phyloP scores from a whole-genome alignment of 2,888 invertebrate species.

The Osedax frankpressi region DNA sequence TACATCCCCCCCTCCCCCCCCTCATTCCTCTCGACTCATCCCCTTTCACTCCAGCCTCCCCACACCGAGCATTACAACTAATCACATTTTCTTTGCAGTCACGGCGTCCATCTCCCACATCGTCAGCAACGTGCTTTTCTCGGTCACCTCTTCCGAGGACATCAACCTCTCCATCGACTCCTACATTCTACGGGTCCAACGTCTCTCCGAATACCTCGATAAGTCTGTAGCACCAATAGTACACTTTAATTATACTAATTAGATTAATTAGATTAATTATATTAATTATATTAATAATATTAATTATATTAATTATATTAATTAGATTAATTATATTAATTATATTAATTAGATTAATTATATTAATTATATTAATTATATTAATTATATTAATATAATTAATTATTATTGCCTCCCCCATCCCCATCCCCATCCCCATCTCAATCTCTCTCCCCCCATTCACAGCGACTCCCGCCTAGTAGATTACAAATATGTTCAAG shows the following conservation, averaged over 20 bases:
- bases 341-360: neutral
- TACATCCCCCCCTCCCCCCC: no score
- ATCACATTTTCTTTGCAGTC: slow-evolving; percentile 51
- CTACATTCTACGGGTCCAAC: slow-evolving; percentile 67
- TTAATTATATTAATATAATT: neutral
- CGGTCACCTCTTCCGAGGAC: slow-evolving; percentile 38
- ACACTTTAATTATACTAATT: no score
- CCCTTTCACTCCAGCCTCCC: no score
- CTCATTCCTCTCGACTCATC: no score
- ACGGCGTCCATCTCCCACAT: slow-evolving; percentile 50
- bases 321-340: neutral
- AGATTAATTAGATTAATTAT: no score
- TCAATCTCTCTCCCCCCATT: neutral
- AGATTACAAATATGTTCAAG: slow-evolving; percentile 83
- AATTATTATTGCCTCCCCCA: no score
- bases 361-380: neutral
- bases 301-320: neutral
- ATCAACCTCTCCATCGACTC: slow-evolving; percentile 43
- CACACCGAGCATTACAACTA: no score
- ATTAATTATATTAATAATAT: no score
- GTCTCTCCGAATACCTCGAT: slow-evolving; percentile 74
- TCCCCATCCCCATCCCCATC: no score
- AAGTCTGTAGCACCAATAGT: slow-evolving; percentile 51
- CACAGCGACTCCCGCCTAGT: slow-evolving; percentile 61
- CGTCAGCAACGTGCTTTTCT: slow-evolving; percentile 45